Percentiles rank a stretch among this genome's conserved stretches.
Evolutionary conservation across 1,140 invertebrate genomes (phyloP).

Genomic region (Aphelenchoides besseyi): DNA sequence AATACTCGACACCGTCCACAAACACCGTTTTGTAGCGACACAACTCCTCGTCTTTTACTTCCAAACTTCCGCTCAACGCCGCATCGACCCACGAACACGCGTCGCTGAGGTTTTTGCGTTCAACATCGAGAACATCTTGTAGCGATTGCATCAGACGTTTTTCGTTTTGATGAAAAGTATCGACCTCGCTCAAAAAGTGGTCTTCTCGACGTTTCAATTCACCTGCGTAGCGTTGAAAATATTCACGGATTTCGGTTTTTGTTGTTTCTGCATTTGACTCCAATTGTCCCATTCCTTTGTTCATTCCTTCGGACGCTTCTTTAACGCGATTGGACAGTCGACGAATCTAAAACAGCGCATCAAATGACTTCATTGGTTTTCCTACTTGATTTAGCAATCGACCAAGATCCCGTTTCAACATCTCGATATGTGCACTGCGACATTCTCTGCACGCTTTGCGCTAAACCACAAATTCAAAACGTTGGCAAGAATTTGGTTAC

Average conservation of each 20-base stretch:
- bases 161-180: constrained; percentile 56
- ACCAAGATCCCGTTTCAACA: constrained; percentile 83
- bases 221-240: constrained; percentile 56
- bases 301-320: constrained; percentile 52
- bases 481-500: too few relatives aligned
- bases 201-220: constrained; percentile 58
- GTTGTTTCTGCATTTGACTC: constrained; percentile 56
- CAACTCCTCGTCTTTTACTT: constrained; percentile 54
- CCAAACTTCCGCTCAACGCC: constrained; percentile 37
- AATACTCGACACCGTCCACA: constrained; percentile 59
- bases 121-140: constrained; percentile 46
- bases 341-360: constrained; percentile 41
- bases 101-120: constrained; percentile 46
- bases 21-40: constrained; percentile 54
- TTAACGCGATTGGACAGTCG: constrained; percentile 54
- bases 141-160: constrained; percentile 50
- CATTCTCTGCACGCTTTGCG: constrained; percentile 71
- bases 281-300: constrained; percentile 53
- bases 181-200: constrained; percentile 56
- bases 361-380: background rate
- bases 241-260: constrained; percentile 59
- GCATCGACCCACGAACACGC: constrained; percentile 53
- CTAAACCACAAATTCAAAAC: too few relatives aligned
- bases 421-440: constrained; percentile 80
- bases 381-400: constrained; percentile 70